Base-by-base conservation (phyloP, 1,140 invertebrate species). In the Caenorhabditis tropicalis region DNA sequence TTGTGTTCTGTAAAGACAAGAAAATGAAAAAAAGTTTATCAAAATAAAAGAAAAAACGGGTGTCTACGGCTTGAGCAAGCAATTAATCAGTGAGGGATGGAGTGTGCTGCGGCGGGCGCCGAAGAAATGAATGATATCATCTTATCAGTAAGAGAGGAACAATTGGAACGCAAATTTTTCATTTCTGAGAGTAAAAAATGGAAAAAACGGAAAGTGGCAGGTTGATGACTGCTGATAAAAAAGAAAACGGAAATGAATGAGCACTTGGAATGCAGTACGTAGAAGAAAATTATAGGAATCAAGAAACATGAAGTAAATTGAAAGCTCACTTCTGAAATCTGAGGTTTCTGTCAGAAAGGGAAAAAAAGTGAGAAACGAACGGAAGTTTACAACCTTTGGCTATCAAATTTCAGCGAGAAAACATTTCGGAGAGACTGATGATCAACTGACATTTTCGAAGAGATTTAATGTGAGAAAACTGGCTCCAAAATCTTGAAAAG, bases 21-120 rank as follows among this genome's bases (percentile, higher is more conserved):
- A 74, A 43, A 12, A 43, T 43, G 5, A 29, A 74, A 46, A 46
- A 16, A 21, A n/a, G n/a, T n/a, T n/a, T 56, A 29, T 24, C 21
- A 43, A 74, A 12, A 43, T 21, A 31, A 31, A 46, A 43, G 33
- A 74, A 24, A 74, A 74, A 43, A 74, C 9, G 15, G 24, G 36
- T 74, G 65, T 74, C 29, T 43, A 31, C 36, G 65, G 24, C 36
- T 74, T 74, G 65, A 74, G 65, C 65, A 74, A 74, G 65, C 36
- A 74, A 74, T 74, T 74, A 74, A 74, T 74, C 36, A 74, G 65
- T n/a, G n/a, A n/a, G n/a, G n/a, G 10, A 36, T 43, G 7, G 65
- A 12, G 65, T 74, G 65, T 21, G 65, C 36, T 33, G 33, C 36
- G 33, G 65, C 65, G 65, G 10, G 65, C 29, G 58, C 4, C 21